These are phyloP conservation scores for Bembecia ichneumoniformis DNA, from an alignment of 2,888 invertebrate species.

Conservation along the genomic window DNA sequence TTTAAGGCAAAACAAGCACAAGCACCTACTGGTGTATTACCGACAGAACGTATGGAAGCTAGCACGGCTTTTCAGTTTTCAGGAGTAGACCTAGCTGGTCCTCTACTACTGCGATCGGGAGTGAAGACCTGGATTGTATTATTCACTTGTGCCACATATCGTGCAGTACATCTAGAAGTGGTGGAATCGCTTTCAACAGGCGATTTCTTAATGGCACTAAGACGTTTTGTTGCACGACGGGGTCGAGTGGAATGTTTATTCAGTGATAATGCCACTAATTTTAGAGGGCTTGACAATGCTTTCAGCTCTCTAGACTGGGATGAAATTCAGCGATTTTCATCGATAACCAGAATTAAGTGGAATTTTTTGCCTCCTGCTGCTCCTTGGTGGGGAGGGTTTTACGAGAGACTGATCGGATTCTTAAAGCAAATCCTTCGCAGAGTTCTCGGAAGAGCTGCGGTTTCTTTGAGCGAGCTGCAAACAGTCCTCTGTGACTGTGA, in stretches of 20 bases:
- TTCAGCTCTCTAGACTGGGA: not conserved
- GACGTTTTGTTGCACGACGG: slow-evolving; percentile 2
- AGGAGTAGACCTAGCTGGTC: not conserved
- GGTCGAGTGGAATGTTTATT: slow-evolving; percentile 1
- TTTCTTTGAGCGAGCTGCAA: too few relatives aligned
- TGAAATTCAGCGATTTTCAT: slow-evolving; percentile 1
- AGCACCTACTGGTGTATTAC: not conserved
- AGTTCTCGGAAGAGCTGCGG: not conserved
- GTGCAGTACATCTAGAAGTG: too few relatives aligned
- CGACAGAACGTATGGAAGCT: not conserved
- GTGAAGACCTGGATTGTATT: not conserved
- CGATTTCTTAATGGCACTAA: not conserved
- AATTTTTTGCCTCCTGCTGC: slow-evolving; percentile 4
- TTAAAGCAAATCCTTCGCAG: not conserved
- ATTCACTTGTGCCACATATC: not conserved
- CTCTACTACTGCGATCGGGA: not conserved
- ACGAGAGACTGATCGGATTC: not conserved
- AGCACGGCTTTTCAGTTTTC: not conserved
- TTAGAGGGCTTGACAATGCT: slow-evolving; percentile 1
- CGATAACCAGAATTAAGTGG: not conserved
- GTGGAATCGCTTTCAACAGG: not conserved
- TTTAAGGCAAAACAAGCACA: not conserved
- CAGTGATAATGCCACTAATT: slow-evolving; percentile 7
- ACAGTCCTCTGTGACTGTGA: not conserved
- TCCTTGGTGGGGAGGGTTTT: slow-evolving; percentile 3